These are phyloP conservation scores for Fregetta grallaria DNA, from an alignment of 2,113 vertebrate species.

Conservation along the genomic window DNA sequence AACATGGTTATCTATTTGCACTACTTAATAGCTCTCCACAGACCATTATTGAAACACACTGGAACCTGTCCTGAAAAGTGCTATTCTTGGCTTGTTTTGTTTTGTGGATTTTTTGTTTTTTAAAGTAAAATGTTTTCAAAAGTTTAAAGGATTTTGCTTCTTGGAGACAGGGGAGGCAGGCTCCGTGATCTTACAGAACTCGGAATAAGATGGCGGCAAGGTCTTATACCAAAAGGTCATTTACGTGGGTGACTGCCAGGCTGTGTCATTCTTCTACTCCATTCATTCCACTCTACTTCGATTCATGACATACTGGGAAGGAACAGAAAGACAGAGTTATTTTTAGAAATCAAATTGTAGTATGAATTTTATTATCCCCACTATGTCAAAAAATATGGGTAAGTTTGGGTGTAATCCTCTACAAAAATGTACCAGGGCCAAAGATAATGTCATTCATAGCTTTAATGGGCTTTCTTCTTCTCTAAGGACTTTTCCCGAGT, in stretches of 20 bases:
- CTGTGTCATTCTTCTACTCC: not conserved
- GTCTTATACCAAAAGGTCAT: constrained; percentile 8
- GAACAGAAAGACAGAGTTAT: not conserved
- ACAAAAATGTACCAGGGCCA: not conserved
- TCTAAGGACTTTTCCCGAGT: not conserved
- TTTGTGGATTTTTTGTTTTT: not conserved
- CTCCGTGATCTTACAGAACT: not conserved
- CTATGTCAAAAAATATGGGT: not conserved
- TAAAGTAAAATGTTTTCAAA: not conserved
- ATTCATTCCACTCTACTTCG: not conserved
- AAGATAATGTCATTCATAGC: not conserved
- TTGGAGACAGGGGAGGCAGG: not conserved
- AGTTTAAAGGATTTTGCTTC: not conserved
- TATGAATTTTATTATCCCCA: not conserved
- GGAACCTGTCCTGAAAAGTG: not conserved
- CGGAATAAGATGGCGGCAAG: not conserved
- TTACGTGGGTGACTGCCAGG: not conserved
- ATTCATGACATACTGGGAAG: constrained; percentile 74
- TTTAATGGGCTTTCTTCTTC: not conserved
- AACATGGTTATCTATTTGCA: not conserved
- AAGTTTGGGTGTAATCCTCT: not conserved
- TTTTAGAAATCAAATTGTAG: not conserved
- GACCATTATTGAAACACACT: not conserved
- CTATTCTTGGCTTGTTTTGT: not conserved
- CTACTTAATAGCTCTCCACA: not conserved